These are phyloP conservation scores for Agrypnus murinus DNA, from an alignment of 2,888 invertebrate genomes.

Conservation along the genomic window DNA sequence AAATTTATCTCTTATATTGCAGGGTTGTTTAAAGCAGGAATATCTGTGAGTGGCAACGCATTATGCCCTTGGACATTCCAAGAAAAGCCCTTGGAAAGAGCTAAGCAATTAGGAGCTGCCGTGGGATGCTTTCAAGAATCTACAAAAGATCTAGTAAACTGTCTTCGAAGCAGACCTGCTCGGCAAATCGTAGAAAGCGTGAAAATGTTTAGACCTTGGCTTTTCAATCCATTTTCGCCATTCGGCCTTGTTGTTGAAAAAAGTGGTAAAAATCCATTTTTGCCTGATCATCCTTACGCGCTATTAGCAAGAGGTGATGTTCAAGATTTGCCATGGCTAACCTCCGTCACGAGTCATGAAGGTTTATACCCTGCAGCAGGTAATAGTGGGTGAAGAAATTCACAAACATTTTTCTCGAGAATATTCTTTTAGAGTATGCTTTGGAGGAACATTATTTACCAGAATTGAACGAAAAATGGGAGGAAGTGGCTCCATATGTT, in stretches of 20 bases:
- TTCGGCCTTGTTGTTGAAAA: slow-evolving; percentile 81
- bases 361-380: slow-evolving; percentile 81
- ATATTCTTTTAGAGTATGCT: slow-evolving; percentile 23
- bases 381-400: no score
- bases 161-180: slow-evolving; percentile 76
- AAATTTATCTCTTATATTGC: slow-evolving; percentile 39
- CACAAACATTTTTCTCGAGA: no score
- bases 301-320: slow-evolving; percentile 75
- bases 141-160: slow-evolving; percentile 75
- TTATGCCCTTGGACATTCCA: slow-evolving; percentile 74
- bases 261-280: slow-evolving; percentile 70
- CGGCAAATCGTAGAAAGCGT: slow-evolving; percentile 74
- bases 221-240: slow-evolving; percentile 79
- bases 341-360: slow-evolving; percentile 79
- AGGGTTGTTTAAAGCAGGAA: slow-evolving; percentile 75
- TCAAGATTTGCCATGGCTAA: slow-evolving; percentile 79
- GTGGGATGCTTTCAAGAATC: slow-evolving; percentile 77
- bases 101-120: slow-evolving; percentile 74
- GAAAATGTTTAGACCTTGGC: slow-evolving; percentile 74
- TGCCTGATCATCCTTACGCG: slow-evolving; percentile 76
- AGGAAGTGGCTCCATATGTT: slow-evolving; percentile 75
- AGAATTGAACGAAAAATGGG: slow-evolving; percentile 76
- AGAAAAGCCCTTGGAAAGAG: slow-evolving; percentile 74
- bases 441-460: slow-evolving; percentile 45
- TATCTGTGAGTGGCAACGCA: slow-evolving; percentile 80